phyloP scores from a whole-genome alignment of 2,113 vertebrate species.

The Eolophus roseicapilla region DNA sequence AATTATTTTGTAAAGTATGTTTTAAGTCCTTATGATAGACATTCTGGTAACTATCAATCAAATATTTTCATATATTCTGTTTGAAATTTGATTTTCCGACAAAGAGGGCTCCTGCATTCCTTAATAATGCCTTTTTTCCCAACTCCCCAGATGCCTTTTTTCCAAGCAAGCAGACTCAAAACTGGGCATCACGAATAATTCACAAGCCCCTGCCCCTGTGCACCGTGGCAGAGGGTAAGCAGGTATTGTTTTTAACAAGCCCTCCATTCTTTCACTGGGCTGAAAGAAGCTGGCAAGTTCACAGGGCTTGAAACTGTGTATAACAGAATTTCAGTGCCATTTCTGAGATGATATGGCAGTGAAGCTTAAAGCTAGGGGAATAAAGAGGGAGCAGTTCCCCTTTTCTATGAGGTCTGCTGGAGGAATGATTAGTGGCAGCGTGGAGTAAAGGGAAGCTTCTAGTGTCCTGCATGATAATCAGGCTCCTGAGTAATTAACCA shows the following conservation, averaged over 20 bases:
- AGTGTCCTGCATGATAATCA: not conserved
- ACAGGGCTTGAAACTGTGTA: accelerated
- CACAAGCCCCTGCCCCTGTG: accelerated
- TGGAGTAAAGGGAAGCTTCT: not conserved
- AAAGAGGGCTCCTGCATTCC: not conserved
- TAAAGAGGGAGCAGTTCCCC: not conserved
- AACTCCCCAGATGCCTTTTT: not conserved
- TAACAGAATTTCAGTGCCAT: not conserved
- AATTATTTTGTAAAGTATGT: not conserved
- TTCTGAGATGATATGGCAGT: accelerated
- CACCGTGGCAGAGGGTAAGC: not conserved
- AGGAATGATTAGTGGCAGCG: not conserved
- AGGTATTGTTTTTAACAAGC: not conserved
- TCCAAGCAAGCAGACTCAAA: not conserved
- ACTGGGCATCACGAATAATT: not conserved
- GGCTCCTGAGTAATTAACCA: not conserved
- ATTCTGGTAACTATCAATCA: not conserved
- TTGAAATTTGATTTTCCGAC: not conserved
- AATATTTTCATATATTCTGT: not conserved
- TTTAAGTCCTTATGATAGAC: not conserved
- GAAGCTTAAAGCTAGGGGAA: not conserved
- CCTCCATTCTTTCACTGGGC: not conserved
- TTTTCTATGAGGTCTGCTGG: not conserved
- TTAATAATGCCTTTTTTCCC: not conserved
- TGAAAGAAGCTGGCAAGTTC: not conserved